phyloP scores from a whole-genome alignment of 2,888 invertebrate species.

The Oscheius sp. region DNA sequence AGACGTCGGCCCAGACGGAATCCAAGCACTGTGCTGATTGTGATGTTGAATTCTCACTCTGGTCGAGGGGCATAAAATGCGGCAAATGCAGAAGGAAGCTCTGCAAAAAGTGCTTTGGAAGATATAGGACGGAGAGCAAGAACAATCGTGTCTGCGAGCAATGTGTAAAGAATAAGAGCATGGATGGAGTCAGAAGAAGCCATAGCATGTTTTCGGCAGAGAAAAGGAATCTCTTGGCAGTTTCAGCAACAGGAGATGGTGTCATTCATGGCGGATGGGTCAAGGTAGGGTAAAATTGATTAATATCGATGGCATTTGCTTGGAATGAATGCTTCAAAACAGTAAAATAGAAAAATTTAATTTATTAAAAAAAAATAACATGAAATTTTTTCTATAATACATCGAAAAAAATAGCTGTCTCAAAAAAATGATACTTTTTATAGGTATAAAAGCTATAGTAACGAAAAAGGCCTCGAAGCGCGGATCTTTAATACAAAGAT shows the following conservation, averaged over 20 bases:
- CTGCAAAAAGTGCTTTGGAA: conserved; percentile 68
- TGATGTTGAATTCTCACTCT: conserved; percentile 61
- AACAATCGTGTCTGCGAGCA: conserved; percentile 52
- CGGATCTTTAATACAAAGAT: no score
- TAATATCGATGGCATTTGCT: no score
- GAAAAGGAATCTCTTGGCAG: conserved; percentile 40
- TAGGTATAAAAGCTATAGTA: no score
- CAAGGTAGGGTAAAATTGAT: conserved; percentile 39
- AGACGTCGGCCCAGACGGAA: conserved; percentile 38
- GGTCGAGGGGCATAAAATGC: conserved; percentile 50
- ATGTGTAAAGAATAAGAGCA: conserved; percentile 51
- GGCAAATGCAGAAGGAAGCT: conserved; percentile 57
- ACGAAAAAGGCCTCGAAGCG: no score
- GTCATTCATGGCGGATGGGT: conserved; percentile 46
- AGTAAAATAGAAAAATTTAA: no score
- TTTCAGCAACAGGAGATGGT: conserved; percentile 41
- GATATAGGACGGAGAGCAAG: conserved; percentile 53
- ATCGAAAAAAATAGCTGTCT: no score
- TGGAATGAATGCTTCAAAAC: conserved; percentile 6
- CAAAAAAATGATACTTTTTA: no score
- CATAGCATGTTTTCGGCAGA: conserved; percentile 36
- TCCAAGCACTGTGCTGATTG: conserved; percentile 63
- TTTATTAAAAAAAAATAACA: no score
- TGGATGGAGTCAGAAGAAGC: conserved; percentile 42
- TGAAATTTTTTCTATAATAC: no score